Base-by-base conservation (phyloP, 2,113 vertebrate genomes). In the Falco punctatus region DNA sequence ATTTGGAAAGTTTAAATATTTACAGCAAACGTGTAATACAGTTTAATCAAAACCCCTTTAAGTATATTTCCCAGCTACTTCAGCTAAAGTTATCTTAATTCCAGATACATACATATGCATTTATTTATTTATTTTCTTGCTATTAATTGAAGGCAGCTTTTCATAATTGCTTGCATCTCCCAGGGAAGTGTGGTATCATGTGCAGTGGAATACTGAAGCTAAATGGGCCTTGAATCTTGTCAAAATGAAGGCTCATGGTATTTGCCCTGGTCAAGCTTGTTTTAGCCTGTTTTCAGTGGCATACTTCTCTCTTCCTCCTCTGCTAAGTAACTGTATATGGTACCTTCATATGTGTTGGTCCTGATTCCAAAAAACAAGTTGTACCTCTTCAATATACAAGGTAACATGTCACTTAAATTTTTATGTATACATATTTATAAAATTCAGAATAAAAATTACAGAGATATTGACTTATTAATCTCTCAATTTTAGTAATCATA, bases 121-220 rank as follows among this genome's bases (percentile, higher is more conserved):
- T 44, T 62, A 35, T 70, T 58, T 35, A 4, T n/a, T 81, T 52
- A 33, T 71, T 85, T 74, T 55, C 3, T 40, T 71, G 26, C 6
- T 92, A 27, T 62, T 64, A 46, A 62, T 58, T 62, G 48, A 86
- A 79, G 13, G 9, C 0, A 86, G 5, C 0, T 51, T 88, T 71
- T 62, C 12, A n/a, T 15, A 28, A 49, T 51, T 81, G 30, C 30
- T 73, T 10, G 27, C 6, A 52, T 44, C 6, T 89, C 23, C 28
- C 23, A 75, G 22, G 18, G 20, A 75, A 52, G 2, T 30, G 6
- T 40, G 23, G 2, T n/a, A 23, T 48, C 4, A 28, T 1, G 0
- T 59, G 5, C 52, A 51, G 8, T 19, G 4, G 28, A 67, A 88
- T 62, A 70, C 9, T 17, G 19, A 74, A 64, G 28, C 48, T 58